These are phyloP conservation scores for Diachasma alloeum DNA, from an alignment of 1,140 invertebrate species.

Conservation along the genomic window DNA sequence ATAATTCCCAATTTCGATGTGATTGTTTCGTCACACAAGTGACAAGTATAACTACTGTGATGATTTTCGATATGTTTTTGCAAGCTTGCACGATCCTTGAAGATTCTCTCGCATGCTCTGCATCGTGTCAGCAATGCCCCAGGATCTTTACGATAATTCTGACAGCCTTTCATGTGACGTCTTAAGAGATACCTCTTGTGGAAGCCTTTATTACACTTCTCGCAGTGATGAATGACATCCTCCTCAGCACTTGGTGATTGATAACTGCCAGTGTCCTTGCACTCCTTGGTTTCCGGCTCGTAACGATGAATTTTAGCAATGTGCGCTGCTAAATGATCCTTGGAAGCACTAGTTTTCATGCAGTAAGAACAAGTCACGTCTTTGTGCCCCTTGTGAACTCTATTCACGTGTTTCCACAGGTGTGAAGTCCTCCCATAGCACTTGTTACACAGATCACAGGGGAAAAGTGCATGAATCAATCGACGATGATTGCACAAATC, in stretches of 20 bases:
- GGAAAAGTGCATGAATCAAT: slow-evolving; percentile 66
- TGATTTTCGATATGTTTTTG: slow-evolving; percentile 69
- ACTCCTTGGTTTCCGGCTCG: slow-evolving; percentile 51
- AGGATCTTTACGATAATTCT: slow-evolving; percentile 66
- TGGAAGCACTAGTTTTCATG: slow-evolving; percentile 69
- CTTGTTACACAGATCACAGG: slow-evolving; percentile 72
- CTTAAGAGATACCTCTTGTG: slow-evolving; percentile 65
- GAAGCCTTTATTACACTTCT: slow-evolving; percentile 67
- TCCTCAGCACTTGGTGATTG: slow-evolving; percentile 53
- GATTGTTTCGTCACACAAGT: slow-evolving; percentile 67
- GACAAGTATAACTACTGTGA: slow-evolving; percentile 67
- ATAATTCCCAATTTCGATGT: slow-evolving; percentile 69
- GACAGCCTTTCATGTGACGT: slow-evolving; percentile 69
- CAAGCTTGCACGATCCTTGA: slow-evolving; percentile 67
- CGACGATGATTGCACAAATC: slow-evolving; percentile 68
- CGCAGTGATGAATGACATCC: slow-evolving; percentile 64
- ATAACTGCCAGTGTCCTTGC: slow-evolving; percentile 5
- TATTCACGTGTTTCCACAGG: slow-evolving; percentile 73
- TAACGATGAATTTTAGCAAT: slow-evolving; percentile 69
- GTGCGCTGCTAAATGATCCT: slow-evolving; percentile 68
- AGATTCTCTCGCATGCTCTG: slow-evolving; percentile 68
- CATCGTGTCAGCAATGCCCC: slow-evolving; percentile 65
- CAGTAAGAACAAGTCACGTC: slow-evolving; percentile 71
- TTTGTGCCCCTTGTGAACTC: slow-evolving; percentile 70
- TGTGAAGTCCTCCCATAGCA: slow-evolving; percentile 71